These are phyloP conservation scores for Orussus abietinus DNA, from an alignment of 1,140 invertebrate species.

Conservation along the genomic window DNA sequence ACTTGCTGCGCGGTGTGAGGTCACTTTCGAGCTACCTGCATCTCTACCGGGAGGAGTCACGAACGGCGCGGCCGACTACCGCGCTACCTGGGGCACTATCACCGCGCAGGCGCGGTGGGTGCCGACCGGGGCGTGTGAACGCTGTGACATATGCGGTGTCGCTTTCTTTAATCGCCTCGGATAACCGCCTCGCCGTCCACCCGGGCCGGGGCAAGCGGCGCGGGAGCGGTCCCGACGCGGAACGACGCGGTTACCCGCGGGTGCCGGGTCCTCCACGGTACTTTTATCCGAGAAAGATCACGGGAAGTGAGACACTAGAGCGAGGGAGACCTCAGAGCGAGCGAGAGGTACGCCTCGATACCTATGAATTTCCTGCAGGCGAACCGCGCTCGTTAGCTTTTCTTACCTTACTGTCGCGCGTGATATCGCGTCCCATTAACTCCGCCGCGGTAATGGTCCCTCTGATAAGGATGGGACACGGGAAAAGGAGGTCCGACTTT, in stretches of 20 bases:
- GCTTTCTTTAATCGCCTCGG: conserved; percentile 49
- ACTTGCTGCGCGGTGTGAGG: conserved; percentile 15
- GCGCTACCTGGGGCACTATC: conserved; percentile 15
- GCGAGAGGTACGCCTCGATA: no score
- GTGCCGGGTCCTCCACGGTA: neutral
- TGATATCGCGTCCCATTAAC: no score
- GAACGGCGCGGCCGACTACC: conserved; percentile 11
- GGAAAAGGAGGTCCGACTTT: no score
- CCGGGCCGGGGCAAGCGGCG: neutral
- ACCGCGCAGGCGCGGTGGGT: conserved; percentile 40
- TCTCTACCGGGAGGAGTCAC: conserved; percentile 8
- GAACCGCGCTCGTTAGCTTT: no score
- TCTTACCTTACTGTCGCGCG: no score
- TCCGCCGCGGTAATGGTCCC: no score
- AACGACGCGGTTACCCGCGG: neutral
- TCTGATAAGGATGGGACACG: neutral
- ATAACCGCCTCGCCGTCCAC: conserved; percentile 20
- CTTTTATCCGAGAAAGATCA: no score
- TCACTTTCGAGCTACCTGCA: conserved; percentile 8
- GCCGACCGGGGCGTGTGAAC: conserved; percentile 50
- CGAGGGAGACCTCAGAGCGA: no score
- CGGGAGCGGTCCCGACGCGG: conserved; percentile 5
- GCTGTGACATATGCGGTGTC: conserved; percentile 54
- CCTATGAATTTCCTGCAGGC: no score
- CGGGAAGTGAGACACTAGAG: no score